Evolutionary conservation across 2,113 vertebrate genomes (phyloP).

Genomic region (Brienomyrus brachyistius): DNA sequence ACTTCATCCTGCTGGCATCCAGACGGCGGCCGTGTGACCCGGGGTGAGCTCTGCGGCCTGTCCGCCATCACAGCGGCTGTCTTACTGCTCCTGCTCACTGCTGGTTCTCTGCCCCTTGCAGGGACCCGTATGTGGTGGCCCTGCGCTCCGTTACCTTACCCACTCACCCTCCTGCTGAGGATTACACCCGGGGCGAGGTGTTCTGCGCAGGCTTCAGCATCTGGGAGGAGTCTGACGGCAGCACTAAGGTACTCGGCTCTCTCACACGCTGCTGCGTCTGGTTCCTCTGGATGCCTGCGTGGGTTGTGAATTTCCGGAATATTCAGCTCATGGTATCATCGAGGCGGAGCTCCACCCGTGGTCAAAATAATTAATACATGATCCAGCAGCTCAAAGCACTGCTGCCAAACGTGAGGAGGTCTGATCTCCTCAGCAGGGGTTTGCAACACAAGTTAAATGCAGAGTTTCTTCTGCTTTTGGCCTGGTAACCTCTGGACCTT

Average conservation of each 20-base stretch:
- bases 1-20: constrained; percentile 86
- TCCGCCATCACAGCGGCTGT: neutral
- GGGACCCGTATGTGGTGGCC: constrained; percentile 88
- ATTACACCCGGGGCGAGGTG: constrained; percentile 74
- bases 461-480: neutral
- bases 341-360: neutral
- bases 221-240: constrained; percentile 64
- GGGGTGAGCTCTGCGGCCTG: constrained; percentile 56
- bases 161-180: constrained; percentile 53
- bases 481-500: neutral
- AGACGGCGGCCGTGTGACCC: constrained; percentile 75
- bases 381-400: neutral
- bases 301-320: neutral
- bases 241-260: constrained; percentile 67
- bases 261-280: neutral
- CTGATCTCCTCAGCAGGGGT: neutral
- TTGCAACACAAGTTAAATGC: neutral
- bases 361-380: neutral
- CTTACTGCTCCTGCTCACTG: neutral
- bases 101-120: constrained; percentile 40
- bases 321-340: neutral
- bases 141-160: constrained; percentile 83
- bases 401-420: neutral
- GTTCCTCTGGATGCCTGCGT: neutral
- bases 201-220: constrained; percentile 89